Evolutionary conservation across 2,888 invertebrate species (phyloP), one percentile per base, ranked within the genome.

Genomic region (Brenthis daphne): DNA sequence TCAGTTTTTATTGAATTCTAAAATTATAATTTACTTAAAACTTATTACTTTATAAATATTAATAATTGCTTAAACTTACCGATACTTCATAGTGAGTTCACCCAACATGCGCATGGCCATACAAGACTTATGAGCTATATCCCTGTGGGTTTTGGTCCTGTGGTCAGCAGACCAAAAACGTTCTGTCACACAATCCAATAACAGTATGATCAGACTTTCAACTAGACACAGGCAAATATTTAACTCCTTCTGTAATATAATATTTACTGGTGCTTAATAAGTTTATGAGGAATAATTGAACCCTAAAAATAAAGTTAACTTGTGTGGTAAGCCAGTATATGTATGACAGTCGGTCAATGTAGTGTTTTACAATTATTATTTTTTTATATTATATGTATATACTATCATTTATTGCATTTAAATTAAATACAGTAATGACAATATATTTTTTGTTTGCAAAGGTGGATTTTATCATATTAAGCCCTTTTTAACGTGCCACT

Each of bases 71-170:
- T 6, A 47, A 14, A 79, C 77, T 69, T 75, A 94, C 94, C 93
- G 91, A 77, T 93, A 94, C 80, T 94, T 93, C 70, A 87, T 88
- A 53, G 95, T 76, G 54, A 94, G 82, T 69, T 94, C 95, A 14
- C 95, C 95, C 71, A 94, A 80, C 73, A 94, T 83, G n/a, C 93
- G 86, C 82, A 95, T 91, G 11, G 90, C 83, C 83, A 93, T 92
- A 74, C 93, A 93, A 57, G 94, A 88, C 76, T 93, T 93, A 71
- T 93, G 93, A 16, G 93, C 85, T 68, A 94, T 87, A 63, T 93
- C 91, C 70, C 90, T 82, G 65, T 90, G 85, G 2, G 86, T 87
- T 77, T 91, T 89, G 57, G 88, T 86, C 53, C 79, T 82, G 65
- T 91, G 89, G 47, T 92, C 87, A 11, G 77, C 71, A 51, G 86